Evolutionary conservation across 1,140 invertebrate species (phyloP), one percentile per base, ranked within the genome.

Genomic region (Gryllus bimaculatus): DNA sequence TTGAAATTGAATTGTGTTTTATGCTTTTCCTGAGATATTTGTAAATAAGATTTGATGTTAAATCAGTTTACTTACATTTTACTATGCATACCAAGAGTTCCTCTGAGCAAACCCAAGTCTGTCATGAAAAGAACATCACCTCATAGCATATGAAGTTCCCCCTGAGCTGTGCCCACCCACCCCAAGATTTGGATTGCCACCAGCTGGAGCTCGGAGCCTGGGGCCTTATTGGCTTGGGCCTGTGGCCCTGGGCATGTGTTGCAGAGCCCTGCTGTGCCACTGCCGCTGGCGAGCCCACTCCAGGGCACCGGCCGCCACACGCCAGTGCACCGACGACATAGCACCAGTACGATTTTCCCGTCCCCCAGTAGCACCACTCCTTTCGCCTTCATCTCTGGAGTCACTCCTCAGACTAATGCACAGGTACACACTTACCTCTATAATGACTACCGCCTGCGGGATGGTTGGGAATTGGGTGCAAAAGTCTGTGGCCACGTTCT

Each of bases 281-380:
- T 26, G 10, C 76, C 18, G 5, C 39, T 8, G 13, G 18, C 47
- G 20, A 39, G 49, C 74, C 48, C 73, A 21, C 76, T 48, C 47
- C 76, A 77, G 47, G 76, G 76, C 48, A 48, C 20, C 47, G 20
- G 76, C 47, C 76, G n/a, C 47, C 76, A 77, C 39, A 79, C 47
- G 78, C 89, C 92, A 86, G 92, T 91, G 82, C 89, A 90, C 85
- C 90, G 92, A 84, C 90, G 92, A 83, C 91, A 93, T 88, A 93
- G 88, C 86, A 88, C 88, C 84, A 87, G 91, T 86, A 86, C 88
- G 84, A 87, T 88, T 84, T 87, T 85, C 84, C 86, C 87, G 84
- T 87, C 87, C 87, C 89, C 90, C 39, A 77, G 76, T 77, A 77
- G 48, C 48, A 48, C 39, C 18, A 48, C 39, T 76, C 54, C 54